Conservation (phyloP, 92 coral and sea anemone genomes). For the Parazoanthus darwini region DNA sequence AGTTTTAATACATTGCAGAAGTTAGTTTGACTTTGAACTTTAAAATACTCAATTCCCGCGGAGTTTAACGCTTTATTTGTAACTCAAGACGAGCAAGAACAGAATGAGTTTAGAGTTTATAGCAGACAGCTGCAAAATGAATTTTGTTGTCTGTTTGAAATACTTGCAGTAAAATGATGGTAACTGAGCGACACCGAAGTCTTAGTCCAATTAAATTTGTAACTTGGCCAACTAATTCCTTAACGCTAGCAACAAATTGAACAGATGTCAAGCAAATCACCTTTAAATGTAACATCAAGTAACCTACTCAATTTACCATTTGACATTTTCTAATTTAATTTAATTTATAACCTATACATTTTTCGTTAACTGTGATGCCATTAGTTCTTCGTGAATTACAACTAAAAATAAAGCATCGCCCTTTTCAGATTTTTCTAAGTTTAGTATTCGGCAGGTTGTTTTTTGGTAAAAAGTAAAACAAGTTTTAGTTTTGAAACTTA, state of each 20-base stretch:
- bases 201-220: not conserved
- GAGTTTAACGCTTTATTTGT: not conserved
- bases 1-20: not conserved
- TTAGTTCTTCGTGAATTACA: too few relatives aligned
- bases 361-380: not conserved
- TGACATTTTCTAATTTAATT: not conserved
- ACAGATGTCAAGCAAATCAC: conserved; percentile 2
- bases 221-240: conserved; percentile 3
- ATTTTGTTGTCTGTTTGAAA: conserved; percentile 16
- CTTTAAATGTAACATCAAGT: not conserved
- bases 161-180: not conserved
- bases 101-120: not conserved
- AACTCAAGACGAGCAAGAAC: conserved; percentile 3
- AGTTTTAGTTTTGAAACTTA: too few relatives aligned
- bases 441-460: not conserved
- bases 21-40: not conserved
- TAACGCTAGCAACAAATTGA: conserved; percentile 28
- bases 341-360: not conserved
- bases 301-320: not conserved
- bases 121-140: conserved; percentile 22
- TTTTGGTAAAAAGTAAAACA: not conserved
- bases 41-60: not conserved
- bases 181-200: conserved; percentile 28
- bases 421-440: not conserved
- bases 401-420: not conserved